Conservation (phyloP, 2,797 vertebrate species). For the Clarias pachynema region DNA sequence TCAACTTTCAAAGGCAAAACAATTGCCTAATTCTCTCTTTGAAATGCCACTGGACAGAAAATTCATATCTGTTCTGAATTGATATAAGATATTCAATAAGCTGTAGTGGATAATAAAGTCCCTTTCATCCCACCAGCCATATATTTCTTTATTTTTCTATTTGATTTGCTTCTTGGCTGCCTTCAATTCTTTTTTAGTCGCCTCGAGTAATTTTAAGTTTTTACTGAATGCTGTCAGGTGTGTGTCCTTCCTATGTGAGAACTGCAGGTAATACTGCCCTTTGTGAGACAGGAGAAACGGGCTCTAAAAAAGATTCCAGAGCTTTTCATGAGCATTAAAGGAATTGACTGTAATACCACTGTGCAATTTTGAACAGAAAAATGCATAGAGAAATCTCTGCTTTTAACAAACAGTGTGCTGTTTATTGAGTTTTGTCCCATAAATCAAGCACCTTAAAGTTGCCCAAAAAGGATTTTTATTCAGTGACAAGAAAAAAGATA, state of each 20-base stretch:
- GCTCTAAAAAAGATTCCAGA: neutral
- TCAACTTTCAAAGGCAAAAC: neutral
- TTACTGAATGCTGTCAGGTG: neutral
- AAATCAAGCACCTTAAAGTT: neutral
- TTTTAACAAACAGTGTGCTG: neutral
- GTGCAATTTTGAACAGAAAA: neutral
- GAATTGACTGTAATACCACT: neutral
- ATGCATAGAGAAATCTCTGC: neutral
- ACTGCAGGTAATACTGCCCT: neutral
- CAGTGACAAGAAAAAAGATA: neutral
- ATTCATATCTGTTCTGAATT: neutral
- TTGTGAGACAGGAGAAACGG: neutral
- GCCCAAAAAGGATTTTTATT: neutral
- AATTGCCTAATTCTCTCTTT: neutral
- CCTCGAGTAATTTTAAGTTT: neutral
- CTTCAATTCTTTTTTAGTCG: neutral
- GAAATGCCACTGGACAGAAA: neutral
- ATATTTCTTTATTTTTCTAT: neutral
- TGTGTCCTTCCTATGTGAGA: conserved; percentile 1
- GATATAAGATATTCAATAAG: neutral
- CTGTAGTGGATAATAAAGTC: neutral
- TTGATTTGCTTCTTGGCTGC: neutral
- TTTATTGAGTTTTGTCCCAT: neutral
- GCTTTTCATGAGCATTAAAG: neutral
- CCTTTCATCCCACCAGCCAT: neutral